These are phyloP conservation scores for Oplegnathus fasciatus DNA, from an alignment of 2,113 vertebrate genomes.

Conservation along the genomic window DNA sequence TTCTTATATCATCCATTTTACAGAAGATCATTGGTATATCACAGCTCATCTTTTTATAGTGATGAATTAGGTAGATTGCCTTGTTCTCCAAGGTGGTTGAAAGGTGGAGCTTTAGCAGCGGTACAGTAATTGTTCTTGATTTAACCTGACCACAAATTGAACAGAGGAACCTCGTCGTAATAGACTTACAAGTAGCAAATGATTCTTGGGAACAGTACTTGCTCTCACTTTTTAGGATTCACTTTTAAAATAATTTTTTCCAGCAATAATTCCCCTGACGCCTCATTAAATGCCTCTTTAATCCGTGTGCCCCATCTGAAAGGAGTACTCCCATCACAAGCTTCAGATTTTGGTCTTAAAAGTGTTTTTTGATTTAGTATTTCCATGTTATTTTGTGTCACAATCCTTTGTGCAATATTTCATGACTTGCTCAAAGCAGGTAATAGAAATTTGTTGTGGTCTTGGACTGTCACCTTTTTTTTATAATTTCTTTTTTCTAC, in stretches of 20 bases:
- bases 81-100: not conserved
- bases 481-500: conserved; percentile 57
- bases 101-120: not conserved
- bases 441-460: conserved; percentile 42
- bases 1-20: not conserved
- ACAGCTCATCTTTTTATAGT: not conserved
- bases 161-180: not conserved
- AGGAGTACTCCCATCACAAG: not conserved
- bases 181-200: not conserved
- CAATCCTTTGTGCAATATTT: conserved; percentile 76
- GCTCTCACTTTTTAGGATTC: not conserved
- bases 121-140: not conserved
- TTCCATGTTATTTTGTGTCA: conserved; percentile 50
- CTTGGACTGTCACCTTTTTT: conserved; percentile 41
- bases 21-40: not conserved
- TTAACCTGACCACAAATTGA: not conserved
- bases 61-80: not conserved
- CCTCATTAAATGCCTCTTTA: conserved; percentile 1
- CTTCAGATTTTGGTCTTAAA: conserved; percentile 56
- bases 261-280: conserved; percentile 5
- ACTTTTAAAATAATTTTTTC: not conserved
- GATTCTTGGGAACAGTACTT: not conserved
- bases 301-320: not conserved
- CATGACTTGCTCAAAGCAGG: conserved; percentile 53
- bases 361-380: conserved; percentile 45